phyloP scores from a whole-genome alignment of 2,888 invertebrate species.

The Ellobium chinense region DNA sequence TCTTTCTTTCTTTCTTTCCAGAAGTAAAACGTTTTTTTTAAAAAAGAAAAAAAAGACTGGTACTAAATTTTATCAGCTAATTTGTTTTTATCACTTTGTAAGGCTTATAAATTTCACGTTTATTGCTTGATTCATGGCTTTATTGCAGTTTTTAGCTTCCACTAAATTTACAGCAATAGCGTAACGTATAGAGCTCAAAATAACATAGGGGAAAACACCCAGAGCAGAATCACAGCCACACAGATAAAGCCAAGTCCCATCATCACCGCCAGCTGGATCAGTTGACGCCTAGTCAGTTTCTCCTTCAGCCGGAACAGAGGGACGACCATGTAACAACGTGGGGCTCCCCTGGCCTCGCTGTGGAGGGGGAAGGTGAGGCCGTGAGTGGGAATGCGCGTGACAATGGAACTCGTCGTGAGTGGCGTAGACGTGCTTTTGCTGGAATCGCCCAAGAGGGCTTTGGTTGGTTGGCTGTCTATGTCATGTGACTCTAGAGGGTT shows the following conservation, averaged over 20 bases:
- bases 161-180: too few species aligned
- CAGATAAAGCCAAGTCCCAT: conserved; percentile 22
- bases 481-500: neutral
- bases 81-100: too few species aligned
- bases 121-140: too few species aligned
- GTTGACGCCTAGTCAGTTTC: conserved; percentile 15
- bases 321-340: neutral
- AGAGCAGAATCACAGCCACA: conserved; percentile 5
- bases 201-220: conserved; percentile 29
- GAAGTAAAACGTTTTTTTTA: too few species aligned
- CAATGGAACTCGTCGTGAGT: neutral
- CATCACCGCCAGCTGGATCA: conserved; percentile 18
- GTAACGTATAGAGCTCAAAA: neutral
- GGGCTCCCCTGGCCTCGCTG: neutral
- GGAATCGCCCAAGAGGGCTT: neutral
- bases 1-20: too few species aligned
- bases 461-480: neutral
- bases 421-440: neutral
- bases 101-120: too few species aligned
- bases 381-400: neutral
- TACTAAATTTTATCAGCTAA: too few species aligned
- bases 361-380: neutral
- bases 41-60: too few species aligned
- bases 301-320: neutral
- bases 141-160: too few species aligned